These are phyloP conservation scores for Nomada lathburiana DNA, from an alignment of 2,888 invertebrate genomes.

Conservation along the genomic window DNA sequence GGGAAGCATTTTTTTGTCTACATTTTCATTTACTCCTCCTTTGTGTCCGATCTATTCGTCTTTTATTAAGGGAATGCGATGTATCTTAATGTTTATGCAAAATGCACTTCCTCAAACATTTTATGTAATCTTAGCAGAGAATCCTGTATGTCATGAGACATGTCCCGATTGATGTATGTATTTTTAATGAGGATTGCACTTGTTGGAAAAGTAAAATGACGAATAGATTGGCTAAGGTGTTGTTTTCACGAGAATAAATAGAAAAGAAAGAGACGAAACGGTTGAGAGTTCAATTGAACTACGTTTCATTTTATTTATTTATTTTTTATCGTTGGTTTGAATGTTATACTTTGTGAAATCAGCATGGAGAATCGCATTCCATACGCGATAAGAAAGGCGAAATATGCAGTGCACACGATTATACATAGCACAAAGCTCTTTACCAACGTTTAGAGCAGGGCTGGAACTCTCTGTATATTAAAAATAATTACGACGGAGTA, in stretches of 20 bases:
- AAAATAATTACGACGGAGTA: slow-evolving; percentile 72
- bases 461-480: slow-evolving; percentile 78
- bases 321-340: background rate
- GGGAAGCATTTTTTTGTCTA: background rate
- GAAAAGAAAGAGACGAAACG: background rate
- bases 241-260: background rate
- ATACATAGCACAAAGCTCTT: slow-evolving; percentile 83
- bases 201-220: background rate
- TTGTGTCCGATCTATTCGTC: background rate
- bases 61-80: background rate
- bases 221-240: background rate
- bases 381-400: slow-evolving; percentile 74
- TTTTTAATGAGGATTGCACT: slow-evolving; percentile 5
- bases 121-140: background rate
- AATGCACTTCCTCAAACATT: background rate
- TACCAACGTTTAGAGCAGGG: slow-evolving; percentile 74
- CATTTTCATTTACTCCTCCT: background rate
- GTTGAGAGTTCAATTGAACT: background rate
- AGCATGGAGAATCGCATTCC: slow-evolving; percentile 77
- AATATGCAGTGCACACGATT: slow-evolving; percentile 82
- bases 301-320: slow-evolving; percentile 32
- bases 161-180: background rate
- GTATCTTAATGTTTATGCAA: slow-evolving; percentile 1
- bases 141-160: background rate
- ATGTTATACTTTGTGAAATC: slow-evolving; percentile 33